Evolutionary conservation across 2,888 invertebrate species (phyloP).

Genomic region (Amphipoea lucens): DNA sequence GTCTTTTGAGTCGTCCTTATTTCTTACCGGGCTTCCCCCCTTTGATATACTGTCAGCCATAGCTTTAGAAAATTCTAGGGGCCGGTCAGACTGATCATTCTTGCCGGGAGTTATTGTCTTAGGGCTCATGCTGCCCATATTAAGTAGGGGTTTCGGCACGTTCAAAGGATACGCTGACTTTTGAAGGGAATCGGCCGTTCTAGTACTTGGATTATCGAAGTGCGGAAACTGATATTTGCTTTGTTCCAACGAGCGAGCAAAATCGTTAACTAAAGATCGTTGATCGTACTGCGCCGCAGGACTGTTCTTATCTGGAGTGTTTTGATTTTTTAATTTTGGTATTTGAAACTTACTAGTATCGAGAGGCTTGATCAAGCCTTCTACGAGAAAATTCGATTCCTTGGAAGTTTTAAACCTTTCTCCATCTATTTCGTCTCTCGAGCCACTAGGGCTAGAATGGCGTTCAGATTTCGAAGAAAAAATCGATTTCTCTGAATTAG

Average conservation of each 20-base stretch:
- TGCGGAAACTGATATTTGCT: conserved; percentile 87
- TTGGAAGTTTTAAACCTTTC: conserved; percentile 92
- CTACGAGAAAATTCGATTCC: conserved; percentile 92
- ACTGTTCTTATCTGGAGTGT: conserved; percentile 86
- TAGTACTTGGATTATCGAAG: conserved; percentile 80
- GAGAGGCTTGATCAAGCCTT: conserved; percentile 94
- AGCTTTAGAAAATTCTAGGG: conserved; percentile 83
- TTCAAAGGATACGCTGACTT: conserved; percentile 86
- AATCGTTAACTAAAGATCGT: conserved; percentile 86
- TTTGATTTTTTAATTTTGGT: conserved; percentile 92
- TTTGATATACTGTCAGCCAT: conserved; percentile 84
- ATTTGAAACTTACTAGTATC: conserved; percentile 96
- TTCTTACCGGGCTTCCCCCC: conserved; percentile 81
- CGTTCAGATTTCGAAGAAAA: conserved; percentile 91
- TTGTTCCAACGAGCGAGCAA: conserved; percentile 84
- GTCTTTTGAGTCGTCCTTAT: conserved; percentile 85
- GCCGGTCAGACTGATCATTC: conserved; percentile 79
- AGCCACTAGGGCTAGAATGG: conserved; percentile 92
- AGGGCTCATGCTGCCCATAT: conserved; percentile 86
- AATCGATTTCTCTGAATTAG: conserved; percentile 91
- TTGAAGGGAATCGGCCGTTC: conserved; percentile 82
- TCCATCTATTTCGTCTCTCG: conserved; percentile 91
- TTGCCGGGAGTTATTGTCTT: conserved; percentile 81
- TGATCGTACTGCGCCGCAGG: conserved; percentile 84
- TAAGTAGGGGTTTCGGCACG: conserved; percentile 86